phyloP scores from a whole-genome alignment of 2,797 vertebrate genomes.

The Gastrophryne carolinensis region DNA sequence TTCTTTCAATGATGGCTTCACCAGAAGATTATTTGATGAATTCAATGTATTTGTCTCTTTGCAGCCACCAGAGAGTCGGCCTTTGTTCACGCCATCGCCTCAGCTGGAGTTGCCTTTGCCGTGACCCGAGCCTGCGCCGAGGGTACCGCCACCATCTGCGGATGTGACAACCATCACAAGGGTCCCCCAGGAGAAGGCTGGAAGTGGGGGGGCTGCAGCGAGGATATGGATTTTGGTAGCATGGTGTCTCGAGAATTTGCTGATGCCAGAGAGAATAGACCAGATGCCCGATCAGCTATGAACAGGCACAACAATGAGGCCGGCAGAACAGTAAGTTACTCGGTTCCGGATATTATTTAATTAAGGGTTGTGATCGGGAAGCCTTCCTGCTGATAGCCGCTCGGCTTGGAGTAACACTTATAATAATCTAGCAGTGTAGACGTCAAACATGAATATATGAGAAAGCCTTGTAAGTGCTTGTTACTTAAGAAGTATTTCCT shows the following conservation, averaged over 20 bases:
- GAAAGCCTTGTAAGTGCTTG: no score
- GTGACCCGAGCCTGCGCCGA: constrained; percentile 96
- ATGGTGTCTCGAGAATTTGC: constrained; percentile 97
- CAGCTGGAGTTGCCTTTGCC: constrained; percentile 90
- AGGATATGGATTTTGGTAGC: constrained; percentile 92
- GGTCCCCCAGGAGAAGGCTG: constrained; percentile 90
- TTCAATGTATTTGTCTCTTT: constrained; percentile 32
- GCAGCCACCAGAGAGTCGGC: constrained; percentile 92
- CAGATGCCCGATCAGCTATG: constrained; percentile 94
- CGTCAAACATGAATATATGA: no score
- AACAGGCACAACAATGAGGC: constrained; percentile 98
- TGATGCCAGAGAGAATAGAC: constrained; percentile 91
- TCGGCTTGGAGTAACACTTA: no score
- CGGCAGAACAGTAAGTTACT: constrained; percentile 81
- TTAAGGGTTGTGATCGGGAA: no score
- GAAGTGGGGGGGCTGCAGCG: constrained; percentile 98
- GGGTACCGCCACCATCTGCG: constrained; percentile 88
- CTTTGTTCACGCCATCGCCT: constrained; percentile 95
- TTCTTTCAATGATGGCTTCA: no score
- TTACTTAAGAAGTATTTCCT: no score
- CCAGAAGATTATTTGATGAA: no score
- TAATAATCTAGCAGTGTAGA: no score
- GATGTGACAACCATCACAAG: constrained; percentile 90
- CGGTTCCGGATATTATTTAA: no score
- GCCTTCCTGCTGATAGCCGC: no score